Conservation (phyloP, 2,113 vertebrate genomes). For the Antennarius striatus region DNA sequence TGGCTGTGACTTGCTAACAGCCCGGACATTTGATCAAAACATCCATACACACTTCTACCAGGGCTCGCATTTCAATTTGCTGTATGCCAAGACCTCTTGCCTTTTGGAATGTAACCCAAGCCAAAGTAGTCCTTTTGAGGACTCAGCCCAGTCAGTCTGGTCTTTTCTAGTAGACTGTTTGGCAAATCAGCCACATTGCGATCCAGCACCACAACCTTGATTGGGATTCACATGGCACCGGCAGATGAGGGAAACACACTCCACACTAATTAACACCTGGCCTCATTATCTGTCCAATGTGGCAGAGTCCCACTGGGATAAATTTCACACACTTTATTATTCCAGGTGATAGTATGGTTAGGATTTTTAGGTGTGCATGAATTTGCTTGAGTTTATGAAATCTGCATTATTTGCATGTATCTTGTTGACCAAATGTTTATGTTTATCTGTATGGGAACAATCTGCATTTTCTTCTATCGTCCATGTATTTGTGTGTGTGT, state of each 20-base stretch:
- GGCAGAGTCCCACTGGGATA: slow-evolving; percentile 64
- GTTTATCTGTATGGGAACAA: background rate
- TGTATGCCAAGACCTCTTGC: slow-evolving; percentile 48
- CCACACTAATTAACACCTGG: slow-evolving; percentile 80
- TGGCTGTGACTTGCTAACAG: slow-evolving; percentile 32
- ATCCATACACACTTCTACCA: slow-evolving; percentile 50
- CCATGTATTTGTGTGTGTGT: slow-evolving; percentile 1
- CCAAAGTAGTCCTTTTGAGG: slow-evolving; percentile 69
- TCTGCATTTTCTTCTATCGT: background rate
- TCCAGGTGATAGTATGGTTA: slow-evolving; percentile 14
- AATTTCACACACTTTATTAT: slow-evolving; percentile 69
- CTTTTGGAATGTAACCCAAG: slow-evolving; percentile 54
- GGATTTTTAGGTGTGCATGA: slow-evolving; percentile 2
- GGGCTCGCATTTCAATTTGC: slow-evolving; percentile 58
- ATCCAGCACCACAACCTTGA: slow-evolving; percentile 52
- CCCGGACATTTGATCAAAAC: slow-evolving; percentile 54
- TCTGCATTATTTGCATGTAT: slow-evolving; percentile 16
- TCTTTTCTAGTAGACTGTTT: slow-evolving; percentile 71
- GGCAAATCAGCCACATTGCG: slow-evolving; percentile 56
- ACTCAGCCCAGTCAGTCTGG: slow-evolving; percentile 57
- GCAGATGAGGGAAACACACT: slow-evolving; percentile 60
- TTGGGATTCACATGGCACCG: slow-evolving; percentile 69
- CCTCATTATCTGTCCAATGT: slow-evolving; percentile 78
- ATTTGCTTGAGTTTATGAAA: slow-evolving; percentile 12
- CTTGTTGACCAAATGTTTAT: background rate